Base-by-base conservation (phyloP, 1,140 invertebrate species). In the Lepidurus couesii region DNA sequence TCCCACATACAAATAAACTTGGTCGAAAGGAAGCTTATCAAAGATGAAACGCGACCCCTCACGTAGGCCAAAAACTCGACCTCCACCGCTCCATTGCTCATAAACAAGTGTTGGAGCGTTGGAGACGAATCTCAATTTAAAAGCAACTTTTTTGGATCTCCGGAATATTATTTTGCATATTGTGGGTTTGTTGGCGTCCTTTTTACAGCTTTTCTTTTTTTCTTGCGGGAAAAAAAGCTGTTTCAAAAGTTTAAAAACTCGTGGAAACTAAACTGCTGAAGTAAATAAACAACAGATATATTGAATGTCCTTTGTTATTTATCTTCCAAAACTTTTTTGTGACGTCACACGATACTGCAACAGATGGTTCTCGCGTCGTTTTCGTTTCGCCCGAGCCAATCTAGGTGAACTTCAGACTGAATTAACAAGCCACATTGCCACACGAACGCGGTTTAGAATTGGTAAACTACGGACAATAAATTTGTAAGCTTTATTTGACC, bases 1-100 rank as follows among this genome's bases (percentile, higher is more conserved):
- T 34, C 34, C 26, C 26, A 26, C 1, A 26, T 65, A 9, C 16
- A n/a, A 21, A 65, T n/a, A 65, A 65, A 13, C 21, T 65, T 65
- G 13, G 53, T 65, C 53, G 13, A n/a, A n/a, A 13, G 53, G 53
- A n/a, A 65, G 8, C 53, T 65, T 65, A 65, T 65, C 53, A 65
- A 65, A 65, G 53, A 65, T 65, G 53, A 65, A 65, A 65, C n/a
- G 53, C 53, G 53, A 65, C 53, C 53, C 53, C 53, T 65, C 53
- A 65, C 53, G 53, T 65, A 65, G 53, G 53, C 53, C 53, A 65
- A 65, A 65, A 65, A 21, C 53, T 21, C 53, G 53, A 65, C 53
- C 53, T 65, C 53, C 53, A 65, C 53, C 16, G 53, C 16, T 21
- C 53, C 53, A 65, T 21, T 34, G 53, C 8, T 65, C 53, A 65